Base-by-base conservation (phyloP, 2,113 vertebrate species). In the Lophochroa leadbeateri region DNA sequence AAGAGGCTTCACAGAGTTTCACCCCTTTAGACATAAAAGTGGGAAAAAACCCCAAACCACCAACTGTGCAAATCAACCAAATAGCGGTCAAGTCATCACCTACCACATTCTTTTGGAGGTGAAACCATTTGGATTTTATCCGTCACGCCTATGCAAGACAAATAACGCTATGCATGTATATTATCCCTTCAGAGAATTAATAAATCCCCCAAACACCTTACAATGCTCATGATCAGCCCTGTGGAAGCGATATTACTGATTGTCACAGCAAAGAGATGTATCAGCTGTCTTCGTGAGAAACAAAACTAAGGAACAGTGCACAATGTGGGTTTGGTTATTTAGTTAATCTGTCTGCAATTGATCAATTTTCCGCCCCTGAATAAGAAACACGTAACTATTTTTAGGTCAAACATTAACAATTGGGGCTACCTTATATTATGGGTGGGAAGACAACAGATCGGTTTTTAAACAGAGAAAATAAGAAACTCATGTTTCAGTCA, bases 401-500 rank as follows among this genome's bases (percentile, higher is more conserved):
- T 67, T 90, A 84, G 80, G 81, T 82, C 61, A 63, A 68, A 64
- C 46, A 33, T 25, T 43, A 75, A 83, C 28, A 41, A 28, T 55
- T 67, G 35, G 65, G 90, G 37, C 78, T 91, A 95, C 80, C 80
- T 93, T 92, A 69, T 69, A 89, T 86, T 86, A 95, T 74, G 67
- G 85, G 68, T 92, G 88, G 64, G 90, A 97, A 93, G 88, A 88
- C 65, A 93, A 90, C 20, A 75, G 80, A 91, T 57, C 69, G 35
- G 12, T 37, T 83, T 88, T 94, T 76, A 88, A 94, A 81, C 21
- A 65, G 60, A 72, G 77, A 90, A 90, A 96, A 93, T 79, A 90
- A 95, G 90, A 91, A 97, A 96, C 86, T 90, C 79, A 39, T 94
- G 94, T 93, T 92, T 94, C 86, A 88, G 65, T 93, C 71, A 93